Percentiles rank a stretch among this genome's conserved stretches.
These are phyloP conservation scores for Littorina saxatilis DNA, from an alignment of 1,140 invertebrate species.

Conservation along the genomic window DNA sequence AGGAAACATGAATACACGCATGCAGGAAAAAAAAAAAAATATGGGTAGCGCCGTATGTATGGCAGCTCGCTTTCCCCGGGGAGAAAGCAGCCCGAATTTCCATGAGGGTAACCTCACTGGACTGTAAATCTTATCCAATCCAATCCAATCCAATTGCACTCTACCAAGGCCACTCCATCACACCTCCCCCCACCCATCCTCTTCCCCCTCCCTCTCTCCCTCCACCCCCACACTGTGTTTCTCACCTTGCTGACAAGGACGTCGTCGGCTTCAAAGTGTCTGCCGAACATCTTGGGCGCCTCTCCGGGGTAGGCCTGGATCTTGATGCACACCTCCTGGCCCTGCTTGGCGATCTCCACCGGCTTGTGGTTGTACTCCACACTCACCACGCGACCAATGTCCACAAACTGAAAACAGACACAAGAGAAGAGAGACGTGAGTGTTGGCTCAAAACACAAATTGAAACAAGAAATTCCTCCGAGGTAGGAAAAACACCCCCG, in stretches of 20 bases:
- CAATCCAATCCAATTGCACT: too few relatives aligned
- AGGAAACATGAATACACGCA: too few relatives aligned
- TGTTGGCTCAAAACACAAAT: too few relatives aligned
- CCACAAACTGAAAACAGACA: slow-evolving; percentile 85
- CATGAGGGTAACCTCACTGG: too few relatives aligned
- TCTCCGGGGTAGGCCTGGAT: slow-evolving; percentile 97
- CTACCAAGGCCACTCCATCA: neutral
- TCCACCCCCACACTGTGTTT: neutral
- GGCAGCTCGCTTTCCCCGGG: too few relatives aligned
- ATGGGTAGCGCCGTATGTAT: too few relatives aligned
- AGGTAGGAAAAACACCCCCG: too few relatives aligned
- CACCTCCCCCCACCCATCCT: neutral
- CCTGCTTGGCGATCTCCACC: slow-evolving; percentile 94
- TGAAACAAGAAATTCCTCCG: too few relatives aligned
- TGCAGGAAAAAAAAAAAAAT: too few relatives aligned
- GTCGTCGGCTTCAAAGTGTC: slow-evolving; percentile 98
- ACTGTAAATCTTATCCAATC: too few relatives aligned
- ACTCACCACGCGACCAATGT: slow-evolving; percentile 95
- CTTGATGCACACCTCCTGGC: slow-evolving; percentile 99
- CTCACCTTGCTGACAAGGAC: slow-evolving; percentile 95
- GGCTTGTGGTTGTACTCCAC: slow-evolving; percentile 90
- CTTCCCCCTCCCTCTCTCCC: neutral
- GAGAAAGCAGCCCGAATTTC: too few relatives aligned
- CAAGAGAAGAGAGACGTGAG: too few relatives aligned
- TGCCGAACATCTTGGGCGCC: slow-evolving; percentile 97